Base-by-base conservation (phyloP, 1,140 invertebrate species). In the Drosophila persimilis region DNA sequence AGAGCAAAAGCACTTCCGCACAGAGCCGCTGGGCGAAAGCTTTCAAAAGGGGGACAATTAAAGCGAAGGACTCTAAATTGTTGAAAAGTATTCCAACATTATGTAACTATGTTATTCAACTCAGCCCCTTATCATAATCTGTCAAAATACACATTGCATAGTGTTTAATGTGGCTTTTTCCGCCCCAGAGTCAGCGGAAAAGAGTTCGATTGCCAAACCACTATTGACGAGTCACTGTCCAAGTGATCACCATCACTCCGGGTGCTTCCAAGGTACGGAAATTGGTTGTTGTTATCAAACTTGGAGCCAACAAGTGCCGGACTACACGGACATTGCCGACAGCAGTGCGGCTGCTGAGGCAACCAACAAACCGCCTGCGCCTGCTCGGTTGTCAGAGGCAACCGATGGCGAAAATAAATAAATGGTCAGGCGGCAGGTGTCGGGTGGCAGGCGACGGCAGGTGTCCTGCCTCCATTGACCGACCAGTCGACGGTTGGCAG, bases 351-450 rank as follows among this genome's bases (percentile, higher is more conserved):
- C 55, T 74, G 35, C 57, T 61, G 45, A 3, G 47, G 57, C 43
- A 73, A 69, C 61, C 58, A 85, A 88, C 83, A 88, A 86, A 75
- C 43, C 43, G 39, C 46, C 48, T 85, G 81, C 81, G 81, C 73
- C 61, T 85, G 81, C 80, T 86, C 78, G n/a, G 81, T 85, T 53
- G 77, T 64, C 77, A 62, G 50, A 22, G 73, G 64, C 77, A 80
- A 85, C 80, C 47, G 64, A 31, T 69, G 63, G 44, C 58, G 47
- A 44, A 20, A 52, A 61, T 41, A 79, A 84, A 76, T 76, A 85
- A 83, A 52, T 55, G 51, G 22, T 47, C 43, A 50, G 44, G 54
- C 46, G 47, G 45, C 51, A 63, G 35, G 26, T 39, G 46, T 17
- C 44, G 20, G 39, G 59, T 41, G 15, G 5, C 4, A 17, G 44